A percentile compares a stretch with the other conserved stretches of the same genome.
Conservation (phyloP, 1,140 invertebrate species). For the Uloborus diversus region DNA sequence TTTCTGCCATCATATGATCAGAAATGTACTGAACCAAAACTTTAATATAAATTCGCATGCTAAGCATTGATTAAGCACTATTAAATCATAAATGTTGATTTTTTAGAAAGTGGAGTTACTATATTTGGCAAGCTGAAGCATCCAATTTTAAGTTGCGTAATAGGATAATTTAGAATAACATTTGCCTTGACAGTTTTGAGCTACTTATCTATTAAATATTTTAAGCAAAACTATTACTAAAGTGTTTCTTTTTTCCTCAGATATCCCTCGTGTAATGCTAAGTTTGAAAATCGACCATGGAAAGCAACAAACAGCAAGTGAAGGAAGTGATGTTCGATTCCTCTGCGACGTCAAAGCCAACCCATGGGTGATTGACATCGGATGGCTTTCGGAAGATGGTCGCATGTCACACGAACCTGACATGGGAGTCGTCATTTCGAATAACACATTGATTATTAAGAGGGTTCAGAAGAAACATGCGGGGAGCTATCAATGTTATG, state of each 20-base stretch:
- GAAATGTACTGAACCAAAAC: no score
- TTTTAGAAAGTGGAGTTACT: no score
- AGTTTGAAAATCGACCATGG: slow-evolving; percentile 50
- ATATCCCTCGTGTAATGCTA: slow-evolving; percentile 47
- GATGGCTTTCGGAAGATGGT: slow-evolving; percentile 51
- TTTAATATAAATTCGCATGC: no score
- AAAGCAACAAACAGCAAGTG: slow-evolving; percentile 58
- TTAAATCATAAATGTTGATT: no score
- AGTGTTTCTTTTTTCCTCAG: slow-evolving; percentile 2
- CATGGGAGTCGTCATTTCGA: slow-evolving; percentile 80
- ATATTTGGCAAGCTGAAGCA: no score
- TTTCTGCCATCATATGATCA: no score
- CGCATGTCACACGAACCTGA: slow-evolving; percentile 70
- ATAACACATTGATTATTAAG: slow-evolving; percentile 71
- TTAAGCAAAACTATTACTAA: not conserved
- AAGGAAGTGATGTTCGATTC: slow-evolving; percentile 86
- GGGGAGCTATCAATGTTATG: slow-evolving; percentile 81
- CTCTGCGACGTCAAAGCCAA: slow-evolving; percentile 71
- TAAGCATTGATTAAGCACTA: no score
- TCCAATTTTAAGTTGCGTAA: no score
- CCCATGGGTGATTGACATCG: slow-evolving; percentile 41
- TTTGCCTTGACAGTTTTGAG: no score
- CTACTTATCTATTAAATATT: not conserved
- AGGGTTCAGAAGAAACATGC: slow-evolving; percentile 60
- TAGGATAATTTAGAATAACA: no score